Evolutionary conservation across 1,140 invertebrate genomes (phyloP).

Genomic region (Zaprionus vittiger): DNA sequence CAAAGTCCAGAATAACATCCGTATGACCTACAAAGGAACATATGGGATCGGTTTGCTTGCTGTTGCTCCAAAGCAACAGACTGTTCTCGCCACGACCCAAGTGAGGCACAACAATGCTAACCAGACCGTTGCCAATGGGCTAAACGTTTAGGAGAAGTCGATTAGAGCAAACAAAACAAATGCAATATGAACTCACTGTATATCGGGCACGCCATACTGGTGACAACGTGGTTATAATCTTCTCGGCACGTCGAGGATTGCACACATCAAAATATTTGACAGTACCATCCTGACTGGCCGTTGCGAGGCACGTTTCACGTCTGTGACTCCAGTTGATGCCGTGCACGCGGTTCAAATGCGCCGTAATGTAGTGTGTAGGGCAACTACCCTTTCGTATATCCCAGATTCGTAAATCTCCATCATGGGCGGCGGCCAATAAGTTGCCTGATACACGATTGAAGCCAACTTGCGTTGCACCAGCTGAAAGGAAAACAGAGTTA

Average conservation of each 20-base stretch:
- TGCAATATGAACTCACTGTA: constrained; percentile 86
- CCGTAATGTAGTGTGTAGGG: constrained; percentile 96
- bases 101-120: constrained; percentile 95
- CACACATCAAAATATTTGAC: constrained; percentile 97
- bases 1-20: constrained; percentile 97
- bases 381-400: constrained; percentile 94
- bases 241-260: constrained; percentile 92
- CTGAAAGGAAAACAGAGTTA: constrained; percentile 84
- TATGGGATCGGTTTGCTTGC: constrained; percentile 89
- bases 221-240: constrained; percentile 92
- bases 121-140: constrained; percentile 96
- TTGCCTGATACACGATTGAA: constrained; percentile 95
- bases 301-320: constrained; percentile 94
- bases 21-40: constrained; percentile 96
- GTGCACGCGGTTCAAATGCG: constrained; percentile 96
- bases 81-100: constrained; percentile 92
- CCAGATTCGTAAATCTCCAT: constrained; percentile 98
- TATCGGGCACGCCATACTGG: constrained; percentile 97
- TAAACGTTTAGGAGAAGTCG: constrained; percentile 62
- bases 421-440: constrained; percentile 96
- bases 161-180: background rate
- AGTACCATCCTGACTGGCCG: constrained; percentile 96
- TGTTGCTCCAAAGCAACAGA: constrained; percentile 92
- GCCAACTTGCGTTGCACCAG: constrained; percentile 96
- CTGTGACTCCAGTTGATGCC: constrained; percentile 96